Percentiles rank a stretch among this genome's conserved stretches.
Evolutionary conservation across 2,797 vertebrate species (phyloP).

Genomic region (Falco biarmicus): DNA sequence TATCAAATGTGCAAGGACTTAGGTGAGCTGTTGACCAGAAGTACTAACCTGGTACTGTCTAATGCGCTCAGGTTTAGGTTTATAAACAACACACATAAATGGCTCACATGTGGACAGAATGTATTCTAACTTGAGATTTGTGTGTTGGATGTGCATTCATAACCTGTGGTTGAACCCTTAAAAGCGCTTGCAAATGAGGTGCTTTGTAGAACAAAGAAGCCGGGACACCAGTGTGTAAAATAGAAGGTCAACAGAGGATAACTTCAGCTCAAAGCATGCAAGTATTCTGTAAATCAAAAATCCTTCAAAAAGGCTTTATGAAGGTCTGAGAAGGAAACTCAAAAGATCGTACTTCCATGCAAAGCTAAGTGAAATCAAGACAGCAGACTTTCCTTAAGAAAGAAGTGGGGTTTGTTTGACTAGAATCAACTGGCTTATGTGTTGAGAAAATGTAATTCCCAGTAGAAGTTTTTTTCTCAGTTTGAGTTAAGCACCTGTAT

Average conservation of each 20-base stretch:
- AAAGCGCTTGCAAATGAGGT: background rate
- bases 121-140: background rate
- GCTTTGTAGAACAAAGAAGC: background rate
- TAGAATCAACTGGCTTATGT: background rate
- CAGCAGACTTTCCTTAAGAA: background rate
- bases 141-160: background rate
- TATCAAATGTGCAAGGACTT: background rate
- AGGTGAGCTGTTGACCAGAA: background rate
- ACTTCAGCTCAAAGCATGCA: background rate
- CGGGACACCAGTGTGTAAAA: background rate
- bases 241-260: background rate
- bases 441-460: background rate
- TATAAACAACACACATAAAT: background rate
- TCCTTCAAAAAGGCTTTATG: background rate
- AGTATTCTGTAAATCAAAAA: background rate
- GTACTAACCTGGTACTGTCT: background rate
- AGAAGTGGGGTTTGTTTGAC: background rate
- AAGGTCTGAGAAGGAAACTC: background rate
- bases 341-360: rapidly evolving
- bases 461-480: background rate
- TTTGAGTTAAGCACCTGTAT: background rate
- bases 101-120: background rate
- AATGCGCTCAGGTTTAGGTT: background rate
- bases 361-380: background rate
- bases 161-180: background rate